These are phyloP conservation scores for Cotesia chilonis DNA, from an alignment of 1,140 invertebrate species.

Conservation along the genomic window DNA sequence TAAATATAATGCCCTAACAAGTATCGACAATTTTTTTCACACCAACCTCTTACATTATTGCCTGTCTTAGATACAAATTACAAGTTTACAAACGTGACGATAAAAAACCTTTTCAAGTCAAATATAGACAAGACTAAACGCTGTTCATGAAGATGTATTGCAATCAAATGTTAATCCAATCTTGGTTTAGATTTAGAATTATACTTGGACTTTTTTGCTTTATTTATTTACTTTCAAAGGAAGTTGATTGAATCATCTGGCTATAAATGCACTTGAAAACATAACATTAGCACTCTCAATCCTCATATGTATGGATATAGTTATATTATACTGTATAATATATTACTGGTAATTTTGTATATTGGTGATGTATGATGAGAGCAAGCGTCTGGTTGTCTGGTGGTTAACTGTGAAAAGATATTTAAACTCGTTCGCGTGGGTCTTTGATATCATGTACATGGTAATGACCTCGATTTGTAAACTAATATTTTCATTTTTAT, in stretches of 20 bases:
- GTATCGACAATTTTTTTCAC: too few relatives aligned
- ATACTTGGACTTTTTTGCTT: neutral
- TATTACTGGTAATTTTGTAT: neutral
- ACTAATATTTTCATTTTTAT: conserved; percentile 41
- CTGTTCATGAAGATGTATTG: neutral
- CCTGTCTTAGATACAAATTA: too few relatives aligned
- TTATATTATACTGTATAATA: conserved; percentile 36
- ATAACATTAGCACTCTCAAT: too few relatives aligned
- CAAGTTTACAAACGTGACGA: too few relatives aligned
- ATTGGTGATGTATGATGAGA: neutral
- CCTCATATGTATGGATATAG: neutral
- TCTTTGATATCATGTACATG: conserved; percentile 1
- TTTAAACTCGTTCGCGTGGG: conserved; percentile 23
- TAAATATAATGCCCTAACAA: too few relatives aligned
- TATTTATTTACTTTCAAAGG: conserved; percentile 1
- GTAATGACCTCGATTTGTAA: conserved; percentile 43
- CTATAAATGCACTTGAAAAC: conserved; percentile 39
- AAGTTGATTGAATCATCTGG: conserved; percentile 46
- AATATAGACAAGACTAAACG: too few relatives aligned
- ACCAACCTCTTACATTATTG: too few relatives aligned
- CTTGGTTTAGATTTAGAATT: neutral
- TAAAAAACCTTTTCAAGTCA: too few relatives aligned
- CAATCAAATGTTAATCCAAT: neutral
- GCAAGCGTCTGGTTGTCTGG: conserved; percentile 23
- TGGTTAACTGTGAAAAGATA: neutral